Percentiles rank a stretch among this genome's conserved stretches.
Conservation (phyloP, 2,888 invertebrate genomes). For the Tiphia femorata region DNA sequence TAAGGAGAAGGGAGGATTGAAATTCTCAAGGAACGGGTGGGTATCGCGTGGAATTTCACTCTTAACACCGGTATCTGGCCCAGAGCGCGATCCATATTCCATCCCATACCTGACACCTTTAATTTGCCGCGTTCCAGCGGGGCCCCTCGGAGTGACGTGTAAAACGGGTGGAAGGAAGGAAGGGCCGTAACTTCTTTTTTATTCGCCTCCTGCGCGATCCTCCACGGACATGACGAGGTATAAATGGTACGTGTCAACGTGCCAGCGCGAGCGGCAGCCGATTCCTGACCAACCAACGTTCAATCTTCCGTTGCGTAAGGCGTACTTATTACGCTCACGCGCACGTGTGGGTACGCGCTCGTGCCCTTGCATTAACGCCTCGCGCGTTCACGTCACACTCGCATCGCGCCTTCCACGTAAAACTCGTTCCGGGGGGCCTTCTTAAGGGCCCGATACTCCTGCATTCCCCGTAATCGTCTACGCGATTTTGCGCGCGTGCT, state of each 20-base stretch:
- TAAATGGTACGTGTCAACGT: slow-evolving; percentile 57
- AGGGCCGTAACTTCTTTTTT: slow-evolving; percentile 18
- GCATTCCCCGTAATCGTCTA: too few species aligned
- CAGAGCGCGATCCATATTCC: slow-evolving; percentile 26
- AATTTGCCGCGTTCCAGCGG: slow-evolving; percentile 29
- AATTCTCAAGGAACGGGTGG: too few species aligned
- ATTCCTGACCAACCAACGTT: slow-evolving; percentile 42
- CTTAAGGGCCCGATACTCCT: too few species aligned
- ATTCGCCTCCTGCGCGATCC: slow-evolving; percentile 14
- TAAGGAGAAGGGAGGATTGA: too few species aligned
- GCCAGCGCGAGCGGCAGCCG: slow-evolving; percentile 30
- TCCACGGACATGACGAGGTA: slow-evolving; percentile 44
- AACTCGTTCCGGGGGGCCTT: too few species aligned
- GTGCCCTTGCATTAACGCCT: not conserved
- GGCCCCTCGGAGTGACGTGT: slow-evolving; percentile 24
- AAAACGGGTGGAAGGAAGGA: slow-evolving; percentile 23
- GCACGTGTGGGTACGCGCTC: slow-evolving; percentile 8
- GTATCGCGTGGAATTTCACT: slow-evolving; percentile 32
- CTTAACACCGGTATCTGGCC: slow-evolving; percentile 17
- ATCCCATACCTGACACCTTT: slow-evolving; percentile 27
- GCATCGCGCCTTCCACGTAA: too few species aligned
- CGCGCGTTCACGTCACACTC: too few species aligned
- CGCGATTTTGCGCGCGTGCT: too few species aligned
- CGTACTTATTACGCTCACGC: slow-evolving; percentile 15
- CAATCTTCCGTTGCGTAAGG: slow-evolving; percentile 44